Evolutionary conservation across 2,888 invertebrate genomes (phyloP), one percentile per base, ranked within the genome.

Genomic region (Pelosia muscerda): DNA sequence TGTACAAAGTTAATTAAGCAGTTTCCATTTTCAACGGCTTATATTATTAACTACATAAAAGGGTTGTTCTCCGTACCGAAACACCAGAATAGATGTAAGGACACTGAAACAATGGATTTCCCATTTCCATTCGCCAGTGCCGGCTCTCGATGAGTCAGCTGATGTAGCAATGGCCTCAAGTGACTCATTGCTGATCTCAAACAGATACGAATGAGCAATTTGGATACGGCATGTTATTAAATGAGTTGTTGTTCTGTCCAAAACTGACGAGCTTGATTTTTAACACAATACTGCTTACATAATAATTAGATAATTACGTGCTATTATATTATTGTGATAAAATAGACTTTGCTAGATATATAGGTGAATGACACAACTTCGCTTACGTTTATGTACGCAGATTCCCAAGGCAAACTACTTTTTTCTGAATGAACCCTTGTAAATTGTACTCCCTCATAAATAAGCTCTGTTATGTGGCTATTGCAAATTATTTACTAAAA

Each of bases 131-230:
- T 89, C 86, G 84, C 81, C 82, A 77, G 67, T 68, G 77, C 72
- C 77, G 77, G 71, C 79, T 79, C 77, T 89, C 86, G 89, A 89
- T 94, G 94, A 94, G 91, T 94, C 94, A 93, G 92, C 92, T 91
- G 90, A 88, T 92, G 92, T 89, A 86, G 91, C 92, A 91, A 90
- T 85, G 86, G 87, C 88, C 84, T 84, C 81, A 75, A 76, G 84
- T 94, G 92, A 94, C 83, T 94, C 93, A 94, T 81, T 80, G 84
- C 85, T 86, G 87, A 86, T 88, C 86, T 90, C 86, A 84, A 83
- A 79, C 84, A 88, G 86, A 83, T 87, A 86, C 85, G 81, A 88
- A 87, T 82, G 79, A 72, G 72, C 68, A 76, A 61, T 74, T 81
- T 68, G 86, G 87, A 90, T 87, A 83, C 79, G 87, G 82, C 80